Base-by-base conservation (phyloP, 1,140 invertebrate species). In the Oncopodura yosiiana region DNA sequence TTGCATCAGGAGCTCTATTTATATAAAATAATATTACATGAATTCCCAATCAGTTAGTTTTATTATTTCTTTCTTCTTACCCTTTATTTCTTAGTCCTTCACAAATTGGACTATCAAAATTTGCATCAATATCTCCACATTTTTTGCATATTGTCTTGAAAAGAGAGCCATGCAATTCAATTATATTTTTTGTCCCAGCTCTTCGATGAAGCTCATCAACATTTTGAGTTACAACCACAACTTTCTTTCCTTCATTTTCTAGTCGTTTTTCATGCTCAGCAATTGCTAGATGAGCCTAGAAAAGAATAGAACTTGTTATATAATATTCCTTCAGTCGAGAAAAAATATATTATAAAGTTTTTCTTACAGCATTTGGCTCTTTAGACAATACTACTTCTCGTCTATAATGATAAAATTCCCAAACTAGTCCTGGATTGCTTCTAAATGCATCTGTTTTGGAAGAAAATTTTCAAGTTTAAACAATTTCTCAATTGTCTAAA, bases 131-230 rank as follows among this genome's bases (percentile, higher is more conserved):
- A 53, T 81, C 70, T 66, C 76, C 76, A 69, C 90, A 94, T 67
- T 82, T 81, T 0, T 77, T 81, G 66, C 90, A 94, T 48, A 78
- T 74, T n/a, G 86, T 87, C 73, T 82, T 84, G 62, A 81, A 90
- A 8, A 93, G 71, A 56, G 83, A 85, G 19, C 82, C 92, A 75
- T 96, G 92, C n/a, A 96, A 75, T 70, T 95, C 90, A 12, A 91
- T 74, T 3, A 94, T 70, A 64, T 86, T 79, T 58, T 79, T 72
- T 16, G 85, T 83, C 2, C 91, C 91, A 16, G 91, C 90, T 69
- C 76, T 79, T 52, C 73, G 73, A 74, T 95, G 91, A 12, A 95
- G 71, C 39, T 83, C 83, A 74, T 95, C 93, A 42, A 95, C 86
- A 77, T 96, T 96, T 71, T 95, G 91, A 1, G 92, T 95, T 30